These are phyloP conservation scores for Paraescarpia echinospica DNA, from an alignment of 1,140 invertebrate genomes.

Conservation along the genomic window DNA sequence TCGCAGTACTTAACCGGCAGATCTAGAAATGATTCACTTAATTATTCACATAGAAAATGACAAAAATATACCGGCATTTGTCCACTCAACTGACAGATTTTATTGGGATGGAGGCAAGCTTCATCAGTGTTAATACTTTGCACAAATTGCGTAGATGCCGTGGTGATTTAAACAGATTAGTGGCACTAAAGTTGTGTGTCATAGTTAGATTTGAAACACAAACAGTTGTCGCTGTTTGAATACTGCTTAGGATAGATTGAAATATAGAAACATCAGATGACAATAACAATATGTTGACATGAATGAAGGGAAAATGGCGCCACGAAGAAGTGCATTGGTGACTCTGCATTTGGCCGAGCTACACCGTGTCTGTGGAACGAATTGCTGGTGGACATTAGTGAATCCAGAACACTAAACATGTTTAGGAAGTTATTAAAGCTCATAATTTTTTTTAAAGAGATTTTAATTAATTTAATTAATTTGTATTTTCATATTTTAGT, in stretches of 20 bases:
- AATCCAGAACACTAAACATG: too few relatives aligned
- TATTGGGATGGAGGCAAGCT: not conserved
- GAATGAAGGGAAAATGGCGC: too few relatives aligned
- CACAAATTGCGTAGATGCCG: not conserved
- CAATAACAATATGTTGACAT: too few relatives aligned
- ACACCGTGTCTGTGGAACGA: too few relatives aligned
- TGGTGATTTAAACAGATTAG: not conserved
- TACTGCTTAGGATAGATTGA: not conserved
- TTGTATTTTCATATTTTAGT: too few relatives aligned
- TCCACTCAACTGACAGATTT: not conserved
- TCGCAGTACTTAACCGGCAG: not conserved
- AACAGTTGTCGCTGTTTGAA: not conserved
- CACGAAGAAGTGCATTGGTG: too few relatives aligned
- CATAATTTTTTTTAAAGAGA: too few relatives aligned
- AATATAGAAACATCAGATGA: not conserved
- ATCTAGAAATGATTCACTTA: not conserved
- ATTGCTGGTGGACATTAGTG: too few relatives aligned
- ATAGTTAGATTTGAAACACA: not conserved
- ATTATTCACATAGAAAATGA: not conserved
- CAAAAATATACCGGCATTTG: not conserved
- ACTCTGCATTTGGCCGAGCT: too few relatives aligned
- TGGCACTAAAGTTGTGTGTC: too few relatives aligned
- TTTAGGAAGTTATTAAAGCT: too few relatives aligned
- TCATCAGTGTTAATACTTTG: not conserved
- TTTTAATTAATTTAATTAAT: too few relatives aligned